Conservation (phyloP, 2,113 vertebrate species). For the Scopus umbretta region DNA sequence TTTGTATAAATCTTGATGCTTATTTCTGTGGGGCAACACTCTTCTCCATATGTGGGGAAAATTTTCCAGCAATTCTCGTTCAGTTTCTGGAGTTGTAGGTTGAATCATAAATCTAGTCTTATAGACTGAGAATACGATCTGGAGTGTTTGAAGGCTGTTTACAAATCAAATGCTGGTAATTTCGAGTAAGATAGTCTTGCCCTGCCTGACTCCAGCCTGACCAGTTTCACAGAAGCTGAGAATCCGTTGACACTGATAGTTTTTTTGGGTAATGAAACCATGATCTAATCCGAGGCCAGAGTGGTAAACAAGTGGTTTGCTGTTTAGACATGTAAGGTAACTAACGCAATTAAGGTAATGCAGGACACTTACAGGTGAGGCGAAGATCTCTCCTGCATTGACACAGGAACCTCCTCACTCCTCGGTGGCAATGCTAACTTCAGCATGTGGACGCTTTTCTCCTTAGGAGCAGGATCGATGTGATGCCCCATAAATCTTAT, state of each 20-base stretch:
- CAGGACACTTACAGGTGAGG: neutral
- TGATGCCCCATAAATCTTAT: neutral
- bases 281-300: constrained; percentile 10
- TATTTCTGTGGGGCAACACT: neutral
- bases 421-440: neutral
- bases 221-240: neutral
- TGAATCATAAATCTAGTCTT: neutral
- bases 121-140: neutral
- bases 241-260: neutral
- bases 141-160: neutral
- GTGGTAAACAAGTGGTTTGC: neutral
- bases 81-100: neutral
- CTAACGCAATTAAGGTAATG: neutral
- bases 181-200: neutral
- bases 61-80: neutral
- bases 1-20: neutral
- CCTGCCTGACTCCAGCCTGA: neutral
- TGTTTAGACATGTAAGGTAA: constrained; percentile 5
- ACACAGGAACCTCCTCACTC: neutral
- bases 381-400: neutral
- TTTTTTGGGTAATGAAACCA: constrained; percentile 1
- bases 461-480: neutral
- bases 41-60: neutral
- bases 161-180: neutral
- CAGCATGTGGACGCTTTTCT: neutral